Base-by-base conservation (phyloP, 2,888 invertebrate genomes). In the Lamproptera curius region DNA sequence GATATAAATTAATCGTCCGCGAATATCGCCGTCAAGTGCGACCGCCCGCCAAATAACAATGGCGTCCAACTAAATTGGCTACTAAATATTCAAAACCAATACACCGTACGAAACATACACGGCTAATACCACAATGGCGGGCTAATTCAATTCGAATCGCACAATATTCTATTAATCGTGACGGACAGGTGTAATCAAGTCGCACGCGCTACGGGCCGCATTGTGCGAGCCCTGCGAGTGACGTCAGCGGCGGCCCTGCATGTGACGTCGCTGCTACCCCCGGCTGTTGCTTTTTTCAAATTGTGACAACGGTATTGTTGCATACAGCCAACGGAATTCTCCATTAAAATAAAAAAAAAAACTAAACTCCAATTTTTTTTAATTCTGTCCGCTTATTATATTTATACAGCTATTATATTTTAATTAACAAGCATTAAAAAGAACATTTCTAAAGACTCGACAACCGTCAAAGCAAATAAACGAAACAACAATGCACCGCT, bases 161-260 rank as follows among this genome's bases (percentile, higher is more conserved):
- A 81, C 84, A 84, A 81, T 82, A 84, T 84, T 86, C 81, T 84
- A 85, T 86, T 84, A 82, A 80, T 82, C 73, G 76, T 81, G 84
- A 82, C 67, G 75, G 84, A 81, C 86, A 85, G 85, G 81, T 82
- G 84, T 85, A 86, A 86, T 84, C 82, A 83, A 82, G 76, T 76
- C 67, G 63, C 61, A 60, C 59, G 61, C 59, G 57, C 56, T 57
- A 58, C 58, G 57, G 56, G 59, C 54, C 59, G 61, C 59, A 57
- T 55, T 57, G 58, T 58, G 57, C 55, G 59, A 54, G 56, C 51
- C 61, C 62, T 63, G 63, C 56, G 54, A 51, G 54, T 65, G 67
- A 62, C 58, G 58, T 42, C 48, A 39, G 43, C 14, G 38, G 43
- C 35, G 34, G 58, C 56, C 55, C 63, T 65, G 65, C 50, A 58